A percentile compares a stretch with the other conserved stretches of the same genome.
Evolutionary conservation across 2,797 vertebrate species (phyloP).

Genomic region (Galaxias olidus): DNA sequence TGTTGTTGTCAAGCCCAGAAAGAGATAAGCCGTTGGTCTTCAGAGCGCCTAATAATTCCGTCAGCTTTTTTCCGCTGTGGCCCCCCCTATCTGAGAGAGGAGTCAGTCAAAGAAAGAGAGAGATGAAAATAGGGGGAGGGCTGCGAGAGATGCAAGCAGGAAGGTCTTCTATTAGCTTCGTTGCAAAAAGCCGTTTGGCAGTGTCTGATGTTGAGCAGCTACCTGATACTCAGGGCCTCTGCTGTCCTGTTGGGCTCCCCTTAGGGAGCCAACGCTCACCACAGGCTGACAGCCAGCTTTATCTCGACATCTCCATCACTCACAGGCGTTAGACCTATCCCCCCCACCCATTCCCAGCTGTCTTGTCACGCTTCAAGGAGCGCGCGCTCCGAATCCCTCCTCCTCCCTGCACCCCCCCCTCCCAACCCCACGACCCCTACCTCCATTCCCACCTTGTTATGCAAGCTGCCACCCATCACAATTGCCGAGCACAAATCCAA

Average conservation of each 20-base stretch:
- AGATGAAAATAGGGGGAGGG: not conserved
- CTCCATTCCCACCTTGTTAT: slow-evolving; percentile 35
- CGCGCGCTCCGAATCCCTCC: slow-evolving; percentile 27
- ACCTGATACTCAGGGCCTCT: slow-evolving; percentile 40
- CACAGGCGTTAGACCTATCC: slow-evolving; percentile 55
- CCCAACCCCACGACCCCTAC: not conserved
- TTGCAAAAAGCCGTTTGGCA: slow-evolving; percentile 38
- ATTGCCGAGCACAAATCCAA: slow-evolving; percentile 46
- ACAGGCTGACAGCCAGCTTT: slow-evolving; percentile 62
- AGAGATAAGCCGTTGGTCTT: not conserved
- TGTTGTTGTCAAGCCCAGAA: not conserved
- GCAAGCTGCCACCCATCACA: slow-evolving; percentile 63
- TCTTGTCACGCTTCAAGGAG: slow-evolving; percentile 50
- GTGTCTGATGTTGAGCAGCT: slow-evolving; percentile 35
- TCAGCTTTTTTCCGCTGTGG: not conserved
- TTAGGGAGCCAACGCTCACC: slow-evolving; percentile 35
- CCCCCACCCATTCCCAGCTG: slow-evolving; percentile 47
- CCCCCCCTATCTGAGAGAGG: slow-evolving; percentile 1
- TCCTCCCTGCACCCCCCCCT: slow-evolving; percentile 16
- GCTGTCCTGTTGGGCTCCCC: slow-evolving; percentile 42
- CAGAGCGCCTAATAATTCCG: not conserved
- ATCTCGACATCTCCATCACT: slow-evolving; percentile 66
- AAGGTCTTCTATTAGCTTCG: slow-evolving; percentile 21
- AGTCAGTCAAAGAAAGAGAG: not conserved
- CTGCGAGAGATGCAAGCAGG: not conserved